Evolutionary conservation across 1,140 invertebrate species (phyloP).

Genomic region (Contarinia nasturtii): DNA sequence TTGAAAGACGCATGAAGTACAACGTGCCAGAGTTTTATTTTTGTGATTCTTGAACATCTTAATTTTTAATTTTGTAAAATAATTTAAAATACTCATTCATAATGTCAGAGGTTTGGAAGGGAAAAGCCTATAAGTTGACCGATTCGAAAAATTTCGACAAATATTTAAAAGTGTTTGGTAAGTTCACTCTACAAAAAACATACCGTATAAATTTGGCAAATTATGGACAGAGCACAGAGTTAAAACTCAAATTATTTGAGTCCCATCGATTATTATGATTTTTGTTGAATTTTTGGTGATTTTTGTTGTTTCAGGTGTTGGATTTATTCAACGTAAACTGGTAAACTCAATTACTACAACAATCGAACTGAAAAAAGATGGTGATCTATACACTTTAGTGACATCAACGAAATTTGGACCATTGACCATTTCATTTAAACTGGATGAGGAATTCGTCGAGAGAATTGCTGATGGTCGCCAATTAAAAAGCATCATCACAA

Average conservation of each 20-base stretch:
- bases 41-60: too few relatives aligned
- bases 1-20: too few relatives aligned
- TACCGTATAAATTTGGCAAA: too few relatives aligned
- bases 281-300: too few relatives aligned
- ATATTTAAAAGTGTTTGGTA: slow-evolving; percentile 66
- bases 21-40: too few relatives aligned
- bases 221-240: too few relatives aligned
- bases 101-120: slow-evolving; percentile 22
- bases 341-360: slow-evolving; percentile 53
- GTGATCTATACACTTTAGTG: slow-evolving; percentile 47
- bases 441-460: slow-evolving; percentile 69
- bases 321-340: slow-evolving; percentile 51
- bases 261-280: too few relatives aligned
- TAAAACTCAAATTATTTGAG: too few relatives aligned
- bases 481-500: slow-evolving; percentile 49
- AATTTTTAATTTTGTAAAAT: too few relatives aligned
- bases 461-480: slow-evolving; percentile 66
- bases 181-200: too few relatives aligned
- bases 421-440: slow-evolving; percentile 54
- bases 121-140: slow-evolving; percentile 53
- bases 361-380: slow-evolving; percentile 44
- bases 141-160: slow-evolving; percentile 66
- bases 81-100: not conserved
- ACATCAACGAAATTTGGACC: slow-evolving; percentile 73
- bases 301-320: slow-evolving; percentile 68